Percentiles rank a stretch among this genome's conserved stretches.
phyloP scores from a whole-genome alignment of 30 jellyfish, hydroid and myxozoan species.

The Pelagia noctiluca region DNA sequence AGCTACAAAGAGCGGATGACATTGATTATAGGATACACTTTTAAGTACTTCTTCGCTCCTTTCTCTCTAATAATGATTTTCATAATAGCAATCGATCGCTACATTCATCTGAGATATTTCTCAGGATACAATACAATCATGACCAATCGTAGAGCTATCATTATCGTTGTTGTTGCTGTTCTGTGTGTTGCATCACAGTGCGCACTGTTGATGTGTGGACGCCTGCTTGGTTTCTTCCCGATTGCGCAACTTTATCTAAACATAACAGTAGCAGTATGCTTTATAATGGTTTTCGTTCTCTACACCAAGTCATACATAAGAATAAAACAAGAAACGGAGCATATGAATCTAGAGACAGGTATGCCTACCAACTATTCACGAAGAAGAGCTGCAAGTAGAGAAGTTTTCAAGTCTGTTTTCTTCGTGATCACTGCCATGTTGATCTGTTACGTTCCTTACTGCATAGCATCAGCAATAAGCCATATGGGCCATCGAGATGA shows the following conservation, averaged over 20 bases:
- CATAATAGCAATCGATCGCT: too few relatives aligned
- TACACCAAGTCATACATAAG: too few relatives aligned
- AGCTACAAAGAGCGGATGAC: background rate
- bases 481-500: background rate
- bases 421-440: background rate
- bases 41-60: background rate
- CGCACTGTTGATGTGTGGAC: background rate
- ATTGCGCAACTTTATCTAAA: background rate
- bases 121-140: conserved; percentile 6
- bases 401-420: conserved; percentile 21
- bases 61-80: conserved; percentile 14
- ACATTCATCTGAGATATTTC: conserved; percentile 17
- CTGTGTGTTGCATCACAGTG: too few relatives aligned
- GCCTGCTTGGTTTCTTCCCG: background rate
- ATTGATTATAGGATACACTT: background rate
- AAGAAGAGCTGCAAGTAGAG: background rate
- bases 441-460: conserved; percentile 28
- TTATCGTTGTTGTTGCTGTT: background rate
- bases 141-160: conserved; percentile 34
- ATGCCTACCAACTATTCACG: background rate
- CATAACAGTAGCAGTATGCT: too few relatives aligned
- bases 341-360: too few relatives aligned
- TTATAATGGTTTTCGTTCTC: too few relatives aligned
- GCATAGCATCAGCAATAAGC: background rate
- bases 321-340: too few relatives aligned